A percentile compares a stretch with the other conserved stretches of the same genome.
Evolutionary conservation across 2,113 vertebrate genomes (phyloP).

Genomic region (Meriones unguiculatus): DNA sequence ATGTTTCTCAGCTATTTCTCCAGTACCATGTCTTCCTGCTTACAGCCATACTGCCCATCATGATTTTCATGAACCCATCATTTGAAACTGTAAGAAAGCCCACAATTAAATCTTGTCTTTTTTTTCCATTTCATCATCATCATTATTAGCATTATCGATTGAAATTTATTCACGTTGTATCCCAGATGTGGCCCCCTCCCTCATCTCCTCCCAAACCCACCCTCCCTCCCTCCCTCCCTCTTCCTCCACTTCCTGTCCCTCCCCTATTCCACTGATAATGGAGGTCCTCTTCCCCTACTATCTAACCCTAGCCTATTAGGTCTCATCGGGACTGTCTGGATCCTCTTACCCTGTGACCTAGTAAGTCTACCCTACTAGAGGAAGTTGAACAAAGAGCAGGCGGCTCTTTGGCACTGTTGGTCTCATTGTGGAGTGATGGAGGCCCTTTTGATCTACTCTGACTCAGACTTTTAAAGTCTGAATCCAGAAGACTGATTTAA

Average conservation of each 20-base stretch:
- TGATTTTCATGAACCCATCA: neutral
- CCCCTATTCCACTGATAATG: no score
- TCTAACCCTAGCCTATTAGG: no score
- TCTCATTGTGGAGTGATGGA: neutral
- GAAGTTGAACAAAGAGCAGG: no score
- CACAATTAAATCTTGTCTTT: neutral
- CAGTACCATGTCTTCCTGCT: neutral
- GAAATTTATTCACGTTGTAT: no score
- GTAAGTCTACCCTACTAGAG: no score
- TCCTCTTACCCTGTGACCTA: no score
- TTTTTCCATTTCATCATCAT: neutral
- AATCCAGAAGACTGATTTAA: neutral
- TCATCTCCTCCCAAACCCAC: no score
- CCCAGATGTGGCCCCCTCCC: no score
- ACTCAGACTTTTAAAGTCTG: neutral
- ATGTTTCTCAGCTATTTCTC: neutral
- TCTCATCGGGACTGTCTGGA: no score
- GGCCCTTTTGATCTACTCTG: neutral
- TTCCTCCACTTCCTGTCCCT: neutral
- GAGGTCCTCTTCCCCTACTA: no score
- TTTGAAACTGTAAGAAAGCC: neutral
- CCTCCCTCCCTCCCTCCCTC: neutral
- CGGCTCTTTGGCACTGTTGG: no score
- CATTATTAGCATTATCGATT: no score
- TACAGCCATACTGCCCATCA: neutral